A percentile compares a stretch with the other conserved stretches of the same genome.
These are phyloP conservation scores for Rhagophthalmus giganteus DNA, from an alignment of 2,888 invertebrate genomes.

Conservation along the genomic window DNA sequence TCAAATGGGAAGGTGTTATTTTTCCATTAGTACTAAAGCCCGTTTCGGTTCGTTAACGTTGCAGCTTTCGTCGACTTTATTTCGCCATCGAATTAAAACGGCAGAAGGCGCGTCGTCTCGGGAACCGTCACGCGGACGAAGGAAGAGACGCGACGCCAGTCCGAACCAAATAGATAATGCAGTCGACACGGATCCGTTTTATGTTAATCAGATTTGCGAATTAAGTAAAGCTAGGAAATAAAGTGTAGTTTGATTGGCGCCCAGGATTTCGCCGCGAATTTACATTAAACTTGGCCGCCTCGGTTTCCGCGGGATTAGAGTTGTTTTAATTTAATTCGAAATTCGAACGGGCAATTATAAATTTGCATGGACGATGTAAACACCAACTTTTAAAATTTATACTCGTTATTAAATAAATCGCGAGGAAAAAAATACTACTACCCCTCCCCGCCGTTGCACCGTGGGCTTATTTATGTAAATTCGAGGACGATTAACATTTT, in stretches of 20 bases:
- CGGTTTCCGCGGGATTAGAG: conserved; percentile 23
- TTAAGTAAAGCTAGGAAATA: conserved; percentile 25
- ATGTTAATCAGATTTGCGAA: conserved; percentile 30
- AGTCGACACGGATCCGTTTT: conserved; percentile 16
- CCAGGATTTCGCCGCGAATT: conserved; percentile 24
- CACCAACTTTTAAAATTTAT: conserved; percentile 26
- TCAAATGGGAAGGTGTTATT: conserved; percentile 12
- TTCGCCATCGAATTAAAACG: conserved; percentile 7
- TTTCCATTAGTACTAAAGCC: conserved; percentile 11
- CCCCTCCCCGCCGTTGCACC: no score
- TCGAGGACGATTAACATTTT: no score
- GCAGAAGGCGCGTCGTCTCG: conserved; percentile 1
- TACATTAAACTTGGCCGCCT: conserved; percentile 26
- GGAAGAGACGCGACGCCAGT: not conserved
- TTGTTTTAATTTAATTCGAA: conserved; percentile 27
- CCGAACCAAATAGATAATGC: conserved; percentile 15
- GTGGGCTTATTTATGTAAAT: no score
- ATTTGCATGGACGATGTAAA: conserved; percentile 28
- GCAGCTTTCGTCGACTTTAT: conserved; percentile 4
- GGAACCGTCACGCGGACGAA: not conserved
- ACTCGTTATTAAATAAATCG: no score
- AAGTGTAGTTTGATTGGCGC: conserved; percentile 30
- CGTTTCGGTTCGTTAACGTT: conserved; percentile 7
- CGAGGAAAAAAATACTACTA: no score
- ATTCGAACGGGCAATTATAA: conserved; percentile 21